Base-by-base conservation (phyloP, 2,888 invertebrate species). In the Apamea crenata region DNA sequence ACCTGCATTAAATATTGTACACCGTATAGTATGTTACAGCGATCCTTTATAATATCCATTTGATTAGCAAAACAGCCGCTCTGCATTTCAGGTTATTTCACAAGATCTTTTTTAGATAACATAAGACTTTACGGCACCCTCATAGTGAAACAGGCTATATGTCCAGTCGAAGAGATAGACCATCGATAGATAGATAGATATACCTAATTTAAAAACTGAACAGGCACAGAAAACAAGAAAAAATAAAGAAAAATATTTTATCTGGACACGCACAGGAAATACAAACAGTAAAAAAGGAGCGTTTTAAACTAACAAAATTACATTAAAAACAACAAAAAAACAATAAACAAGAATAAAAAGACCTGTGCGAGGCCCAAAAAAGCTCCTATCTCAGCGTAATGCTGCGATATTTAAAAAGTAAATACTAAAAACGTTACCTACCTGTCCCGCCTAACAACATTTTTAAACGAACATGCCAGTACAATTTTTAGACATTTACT, bases 191-290 rank as follows among this genome's bases (percentile, higher is more conserved):
- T n/a, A n/a, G n/a, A n/a, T n/a, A n/a, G n/a, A n/a, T 50, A 18
- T 29, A 50, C n/a, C n/a, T 25, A 63, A 56, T 36, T 73, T 67
- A 36, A 40, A 81, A 65, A 74, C 12, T n/a, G 12, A 14, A 47
- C 29, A 50, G 21, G 21, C 12, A 65, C 21, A 53, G 61, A 77
- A 61, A 65, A 63, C 32, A 36, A 29, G 47, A 47, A 47, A 47
- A 14, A 47, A 44, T 12, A 44, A 44, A 44, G 14, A 44, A 44
- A 44, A 44, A 14, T 47, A 12, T 47, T 47, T 47, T 14, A 47
- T 14, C 4, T 47, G 47, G 47, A 14, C 7, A 53, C 53, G 21
- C 21, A 21, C 21, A 53, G 53, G 7, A 21, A 53, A 53, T 21
- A 53, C 21, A 53, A 21, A 53, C 53, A 53, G 53, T 21, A 53